phyloP scores from a whole-genome alignment of 2,888 invertebrate species.

The Orchesellides sinensis region DNA sequence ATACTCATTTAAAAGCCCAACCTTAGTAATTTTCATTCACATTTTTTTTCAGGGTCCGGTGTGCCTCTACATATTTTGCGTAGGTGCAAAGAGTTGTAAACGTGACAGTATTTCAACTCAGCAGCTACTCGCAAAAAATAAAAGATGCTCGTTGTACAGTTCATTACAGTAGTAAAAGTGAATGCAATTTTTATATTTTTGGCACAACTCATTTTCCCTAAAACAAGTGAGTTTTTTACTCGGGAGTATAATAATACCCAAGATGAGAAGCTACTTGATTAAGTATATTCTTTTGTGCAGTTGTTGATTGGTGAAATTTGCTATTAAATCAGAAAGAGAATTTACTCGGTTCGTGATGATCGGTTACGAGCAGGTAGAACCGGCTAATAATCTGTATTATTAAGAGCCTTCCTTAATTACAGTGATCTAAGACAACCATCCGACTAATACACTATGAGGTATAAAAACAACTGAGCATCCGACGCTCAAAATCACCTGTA shows the following conservation, averaged over 20 bases:
- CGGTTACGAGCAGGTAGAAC: conserved; percentile 29
- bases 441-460: neutral
- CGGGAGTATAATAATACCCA: neutral
- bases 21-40: conserved; percentile 60
- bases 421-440: conserved; percentile 7
- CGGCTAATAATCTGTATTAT: conserved; percentile 44
- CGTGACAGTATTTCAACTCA: conserved; percentile 30
- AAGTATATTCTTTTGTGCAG: conserved; percentile 16
- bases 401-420: conserved; percentile 43
- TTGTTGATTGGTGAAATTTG: conserved; percentile 21
- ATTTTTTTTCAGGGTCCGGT: conserved; percentile 36
- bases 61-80: too few relatives aligned
- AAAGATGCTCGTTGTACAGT: neutral
- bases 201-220: neutral
- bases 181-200: conserved; percentile 26
- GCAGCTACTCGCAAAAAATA: neutral
- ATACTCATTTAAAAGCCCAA: conserved; percentile 58
- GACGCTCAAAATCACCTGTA: neutral
- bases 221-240: neutral
- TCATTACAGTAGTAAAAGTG: conserved; percentile 14
- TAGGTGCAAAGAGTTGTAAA: conserved; percentile 30
- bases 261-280: conserved; percentile 8
- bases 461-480: neutral
- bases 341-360: conserved; percentile 29
- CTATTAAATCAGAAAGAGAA: neutral